phyloP scores from a whole-genome alignment of 2,888 invertebrate genomes.

The Adineta ricciae region DNA sequence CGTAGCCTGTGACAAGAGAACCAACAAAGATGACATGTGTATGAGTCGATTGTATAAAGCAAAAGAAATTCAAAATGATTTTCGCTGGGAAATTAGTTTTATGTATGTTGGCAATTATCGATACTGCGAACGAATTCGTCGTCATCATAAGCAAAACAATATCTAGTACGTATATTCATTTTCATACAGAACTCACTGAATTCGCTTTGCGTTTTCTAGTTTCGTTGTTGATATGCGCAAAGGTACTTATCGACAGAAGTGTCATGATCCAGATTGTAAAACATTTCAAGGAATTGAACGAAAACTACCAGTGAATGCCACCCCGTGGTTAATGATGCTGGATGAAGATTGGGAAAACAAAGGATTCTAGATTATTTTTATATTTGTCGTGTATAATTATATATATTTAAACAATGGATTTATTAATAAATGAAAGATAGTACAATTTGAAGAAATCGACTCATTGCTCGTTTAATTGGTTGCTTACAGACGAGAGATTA shows the following conservation, averaged over 20 bases:
- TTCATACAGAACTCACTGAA: no score
- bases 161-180: slow-evolving; percentile 48
- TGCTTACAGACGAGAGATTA: no score
- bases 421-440: neutral
- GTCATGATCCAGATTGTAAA: slow-evolving; percentile 57
- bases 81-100: neutral
- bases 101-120: slow-evolving; percentile 49
- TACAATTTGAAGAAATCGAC: no score
- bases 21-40: neutral
- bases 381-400: no score
- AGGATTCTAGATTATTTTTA: neutral
- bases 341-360: neutral
- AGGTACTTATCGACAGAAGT: slow-evolving; percentile 56
- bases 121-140: slow-evolving; percentile 56
- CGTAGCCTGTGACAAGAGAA: neutral
- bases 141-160: slow-evolving; percentile 58
- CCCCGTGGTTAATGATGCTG: neutral
- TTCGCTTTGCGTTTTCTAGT: slow-evolving; percentile 36
- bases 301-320: neutral
- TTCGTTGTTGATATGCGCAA: slow-evolving; percentile 53
- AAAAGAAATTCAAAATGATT: slow-evolving; percentile 3
- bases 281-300: neutral
- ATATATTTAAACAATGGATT: neutral
- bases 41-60: neutral
- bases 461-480: no score